These are phyloP conservation scores for Lasius fuliginosus DNA, from an alignment of 2,888 invertebrate genomes.

Conservation along the genomic window DNA sequence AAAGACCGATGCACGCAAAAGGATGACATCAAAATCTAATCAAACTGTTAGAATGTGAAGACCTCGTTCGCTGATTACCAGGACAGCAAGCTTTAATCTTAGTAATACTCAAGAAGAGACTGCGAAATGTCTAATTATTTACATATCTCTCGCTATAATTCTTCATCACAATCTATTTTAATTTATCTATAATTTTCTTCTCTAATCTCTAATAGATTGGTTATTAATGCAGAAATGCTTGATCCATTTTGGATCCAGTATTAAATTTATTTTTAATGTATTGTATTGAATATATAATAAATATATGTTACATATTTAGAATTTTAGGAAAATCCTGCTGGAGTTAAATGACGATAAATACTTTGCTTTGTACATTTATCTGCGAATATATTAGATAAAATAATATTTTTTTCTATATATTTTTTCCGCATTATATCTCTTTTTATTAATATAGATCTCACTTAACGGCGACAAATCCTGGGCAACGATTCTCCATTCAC, in stretches of 20 bases:
- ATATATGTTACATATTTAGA: conserved; percentile 24
- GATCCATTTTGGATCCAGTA: neutral
- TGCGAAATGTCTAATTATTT: neutral
- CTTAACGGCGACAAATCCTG: conserved; percentile 25
- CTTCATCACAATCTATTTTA: conserved; percentile 6
- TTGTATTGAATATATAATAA: neutral
- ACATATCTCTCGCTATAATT: conserved; percentile 10
- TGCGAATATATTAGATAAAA: neutral
- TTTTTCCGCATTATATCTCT: neutral
- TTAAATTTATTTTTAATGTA: conserved; percentile 1
- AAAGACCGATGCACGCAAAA: conserved; percentile 46
- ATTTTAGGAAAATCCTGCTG: neutral
- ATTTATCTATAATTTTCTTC: conserved; percentile 9
- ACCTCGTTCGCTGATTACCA: conserved; percentile 34
- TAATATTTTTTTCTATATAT: neutral
- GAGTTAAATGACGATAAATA: neutral
- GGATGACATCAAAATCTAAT: conserved; percentile 21
- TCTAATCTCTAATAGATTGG: conserved; percentile 1
- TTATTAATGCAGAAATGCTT: neutral
- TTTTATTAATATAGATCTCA: conserved; percentile 11
- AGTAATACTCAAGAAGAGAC: neutral
- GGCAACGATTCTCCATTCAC: conserved; percentile 37
- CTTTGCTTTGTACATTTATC: neutral
- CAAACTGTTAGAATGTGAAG: conserved; percentile 34
- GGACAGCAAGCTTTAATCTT: conserved; percentile 20